These are phyloP conservation scores for Penaeus vannamei DNA, from an alignment of 1,140 invertebrate species.

Conservation along the genomic window DNA sequence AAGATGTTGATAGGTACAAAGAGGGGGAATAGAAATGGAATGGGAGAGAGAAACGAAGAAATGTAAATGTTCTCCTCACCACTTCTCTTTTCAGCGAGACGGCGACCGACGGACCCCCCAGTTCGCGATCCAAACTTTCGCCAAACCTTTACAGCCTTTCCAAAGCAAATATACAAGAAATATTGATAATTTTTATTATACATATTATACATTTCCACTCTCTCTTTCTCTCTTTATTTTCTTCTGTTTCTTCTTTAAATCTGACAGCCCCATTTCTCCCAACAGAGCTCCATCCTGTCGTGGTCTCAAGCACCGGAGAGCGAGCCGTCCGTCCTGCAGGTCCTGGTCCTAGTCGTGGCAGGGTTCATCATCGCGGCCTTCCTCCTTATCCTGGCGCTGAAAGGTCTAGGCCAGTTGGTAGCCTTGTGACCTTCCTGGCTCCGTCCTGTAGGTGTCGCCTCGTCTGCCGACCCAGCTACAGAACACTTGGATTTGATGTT, in stretches of 20 bases:
- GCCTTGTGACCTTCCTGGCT: neutral
- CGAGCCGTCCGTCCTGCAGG: constrained; percentile 50
- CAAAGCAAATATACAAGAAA: no score
- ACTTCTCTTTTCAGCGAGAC: no score
- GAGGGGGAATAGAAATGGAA: neutral
- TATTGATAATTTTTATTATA: no score
- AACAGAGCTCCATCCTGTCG: constrained; percentile 58
- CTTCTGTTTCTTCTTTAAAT: neutral
- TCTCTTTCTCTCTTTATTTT: neutral
- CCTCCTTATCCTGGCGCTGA: constrained; percentile 53
- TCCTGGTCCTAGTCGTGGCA: constrained; percentile 55
- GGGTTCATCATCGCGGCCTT: constrained; percentile 56
- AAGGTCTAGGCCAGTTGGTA: constrained; percentile 56
- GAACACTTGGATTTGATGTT: no score
- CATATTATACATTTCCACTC: no score
- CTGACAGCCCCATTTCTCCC: neutral
- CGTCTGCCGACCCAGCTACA: no score
- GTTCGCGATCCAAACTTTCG: neutral
- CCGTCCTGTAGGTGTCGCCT: no score
- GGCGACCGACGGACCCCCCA: no score
- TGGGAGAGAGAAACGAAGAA: neutral
- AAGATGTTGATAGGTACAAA: no score
- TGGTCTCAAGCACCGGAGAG: constrained; percentile 61
- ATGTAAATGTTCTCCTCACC: no score
- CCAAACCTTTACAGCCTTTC: neutral